Conservation (phyloP, 2,113 vertebrate genomes). For the Kobus ellipsiprymnus region DNA sequence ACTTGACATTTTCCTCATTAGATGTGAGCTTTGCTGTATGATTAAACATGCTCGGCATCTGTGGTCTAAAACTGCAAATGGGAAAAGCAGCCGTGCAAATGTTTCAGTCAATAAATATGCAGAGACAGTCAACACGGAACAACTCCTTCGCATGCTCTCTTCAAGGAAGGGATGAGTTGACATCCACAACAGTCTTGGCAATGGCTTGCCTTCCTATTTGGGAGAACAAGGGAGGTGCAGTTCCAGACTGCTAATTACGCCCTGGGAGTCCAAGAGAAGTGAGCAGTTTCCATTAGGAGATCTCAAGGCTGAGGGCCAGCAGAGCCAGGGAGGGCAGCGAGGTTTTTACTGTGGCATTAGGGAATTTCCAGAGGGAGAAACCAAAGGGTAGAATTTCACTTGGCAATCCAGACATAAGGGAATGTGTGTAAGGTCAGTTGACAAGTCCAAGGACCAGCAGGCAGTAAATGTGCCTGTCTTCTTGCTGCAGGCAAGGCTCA, state of each 20-base stretch:
- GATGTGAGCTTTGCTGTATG: conserved; percentile 79
- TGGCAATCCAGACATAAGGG: background rate
- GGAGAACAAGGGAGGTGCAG: background rate
- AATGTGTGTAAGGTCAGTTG: background rate
- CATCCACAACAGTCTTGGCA: conserved; percentile 46
- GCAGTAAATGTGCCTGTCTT: background rate
- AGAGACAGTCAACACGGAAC: conserved; percentile 76
- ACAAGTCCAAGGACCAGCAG: background rate
- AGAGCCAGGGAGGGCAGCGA: background rate
- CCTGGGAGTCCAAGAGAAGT: background rate
- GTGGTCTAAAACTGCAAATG: conserved; percentile 79
- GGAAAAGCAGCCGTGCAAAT: conserved; percentile 76
- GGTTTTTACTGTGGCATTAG: background rate
- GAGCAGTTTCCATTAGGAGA: conserved; percentile 29
- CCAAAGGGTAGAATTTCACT: background rate
- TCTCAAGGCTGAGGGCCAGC: background rate
- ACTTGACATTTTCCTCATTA: conserved; percentile 84
- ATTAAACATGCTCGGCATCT: conserved; percentile 79
- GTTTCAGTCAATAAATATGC: conserved; percentile 80
- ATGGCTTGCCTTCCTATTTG: conserved; percentile 22
- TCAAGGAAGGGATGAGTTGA: conserved; percentile 49
- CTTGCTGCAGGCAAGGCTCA: background rate
- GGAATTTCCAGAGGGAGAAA: background rate
- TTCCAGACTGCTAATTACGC: background rate
- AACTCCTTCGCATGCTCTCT: conserved; percentile 61